These are phyloP conservation scores for Propsilocerus akamusi DNA, from an alignment of 1,140 invertebrate genomes.

Conservation along the genomic window DNA sequence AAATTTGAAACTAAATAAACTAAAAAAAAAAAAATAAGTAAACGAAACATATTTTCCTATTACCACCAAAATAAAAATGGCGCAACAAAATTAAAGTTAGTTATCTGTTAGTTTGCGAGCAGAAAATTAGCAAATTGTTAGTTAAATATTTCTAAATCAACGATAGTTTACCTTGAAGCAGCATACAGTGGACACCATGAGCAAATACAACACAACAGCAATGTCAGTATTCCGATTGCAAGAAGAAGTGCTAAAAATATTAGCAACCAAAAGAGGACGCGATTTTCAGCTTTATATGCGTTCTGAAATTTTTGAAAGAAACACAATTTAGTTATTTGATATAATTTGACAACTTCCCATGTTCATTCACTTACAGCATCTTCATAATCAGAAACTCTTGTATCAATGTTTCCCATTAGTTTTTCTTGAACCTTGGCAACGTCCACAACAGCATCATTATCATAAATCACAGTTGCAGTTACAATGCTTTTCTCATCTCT, in stretches of 20 bases:
- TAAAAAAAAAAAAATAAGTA: slow-evolving; percentile 5
- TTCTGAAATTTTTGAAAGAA: slow-evolving; percentile 31
- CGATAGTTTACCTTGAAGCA: slow-evolving; percentile 37
- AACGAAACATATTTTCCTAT: too few species aligned
- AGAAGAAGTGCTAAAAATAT: slow-evolving; percentile 52
- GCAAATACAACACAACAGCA: slow-evolving; percentile 63
- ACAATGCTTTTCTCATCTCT: slow-evolving; percentile 39
- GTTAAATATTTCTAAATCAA: slow-evolving; percentile 4
- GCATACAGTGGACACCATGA: slow-evolving; percentile 63
- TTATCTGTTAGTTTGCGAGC: slow-evolving; percentile 8
- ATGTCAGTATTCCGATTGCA: slow-evolving; percentile 43
- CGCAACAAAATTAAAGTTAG: slow-evolving; percentile 4
- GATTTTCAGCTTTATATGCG: slow-evolving; percentile 48
- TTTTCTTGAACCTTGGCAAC: slow-evolving; percentile 43
- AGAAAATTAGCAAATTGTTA: slow-evolving; percentile 4
- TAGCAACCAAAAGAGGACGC: slow-evolving; percentile 52
- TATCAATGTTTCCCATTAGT: slow-evolving; percentile 30
- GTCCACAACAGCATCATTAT: slow-evolving; percentile 44
- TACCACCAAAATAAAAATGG: slow-evolving; percentile 10
- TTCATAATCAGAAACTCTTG: slow-evolving; percentile 11
- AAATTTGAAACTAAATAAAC: too few species aligned
- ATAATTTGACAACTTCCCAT: slow-evolving; percentile 5
- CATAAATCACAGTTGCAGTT: slow-evolving; percentile 48
- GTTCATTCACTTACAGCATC: slow-evolving; percentile 9
- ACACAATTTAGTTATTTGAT: not conserved